Evolutionary conservation across 2,888 invertebrate genomes (phyloP).

Genomic region (Tenthredo scrophulariae): DNA sequence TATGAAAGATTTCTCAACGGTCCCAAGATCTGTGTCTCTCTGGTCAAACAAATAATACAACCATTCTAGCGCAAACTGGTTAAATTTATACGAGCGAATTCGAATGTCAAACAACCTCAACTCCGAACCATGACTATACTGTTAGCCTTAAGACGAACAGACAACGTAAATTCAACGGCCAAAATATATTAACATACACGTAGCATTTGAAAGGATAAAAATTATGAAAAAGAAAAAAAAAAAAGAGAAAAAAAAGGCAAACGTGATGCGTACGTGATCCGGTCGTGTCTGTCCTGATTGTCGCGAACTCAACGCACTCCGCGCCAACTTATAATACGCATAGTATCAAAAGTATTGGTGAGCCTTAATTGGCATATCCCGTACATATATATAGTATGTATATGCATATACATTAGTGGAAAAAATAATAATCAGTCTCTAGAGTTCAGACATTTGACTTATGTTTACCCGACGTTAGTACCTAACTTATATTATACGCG

Average conservation of each 20-base stretch:
- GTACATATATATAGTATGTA: not conserved
- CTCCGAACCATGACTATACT: not conserved
- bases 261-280: conserved; percentile 39
- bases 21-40: conserved; percentile 8
- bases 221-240: not conserved
- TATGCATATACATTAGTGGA: not conserved
- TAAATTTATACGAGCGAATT: conserved; percentile 48
- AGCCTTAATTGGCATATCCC: conserved; percentile 14
- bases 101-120: conserved; percentile 45
- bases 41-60: conserved; percentile 11
- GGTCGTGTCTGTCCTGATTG: conserved; percentile 40
- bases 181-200: not conserved
- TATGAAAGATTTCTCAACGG: conserved; percentile 25
- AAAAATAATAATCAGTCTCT: conserved; percentile 1
- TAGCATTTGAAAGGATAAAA: conserved; percentile 33
- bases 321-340: conserved; percentile 28
- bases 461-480: conserved; percentile 15
- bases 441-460: conserved; percentile 24
- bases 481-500: not conserved
- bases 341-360: not conserved
- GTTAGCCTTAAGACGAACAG: conserved; percentile 14
- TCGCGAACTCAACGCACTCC: conserved; percentile 20
- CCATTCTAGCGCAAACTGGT: conserved; percentile 41
- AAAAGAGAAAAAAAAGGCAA: not conserved
- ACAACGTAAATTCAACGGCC: conserved; percentile 39